phyloP scores from a whole-genome alignment of 2,888 invertebrate genomes.

The Drosophila leonis region DNA sequence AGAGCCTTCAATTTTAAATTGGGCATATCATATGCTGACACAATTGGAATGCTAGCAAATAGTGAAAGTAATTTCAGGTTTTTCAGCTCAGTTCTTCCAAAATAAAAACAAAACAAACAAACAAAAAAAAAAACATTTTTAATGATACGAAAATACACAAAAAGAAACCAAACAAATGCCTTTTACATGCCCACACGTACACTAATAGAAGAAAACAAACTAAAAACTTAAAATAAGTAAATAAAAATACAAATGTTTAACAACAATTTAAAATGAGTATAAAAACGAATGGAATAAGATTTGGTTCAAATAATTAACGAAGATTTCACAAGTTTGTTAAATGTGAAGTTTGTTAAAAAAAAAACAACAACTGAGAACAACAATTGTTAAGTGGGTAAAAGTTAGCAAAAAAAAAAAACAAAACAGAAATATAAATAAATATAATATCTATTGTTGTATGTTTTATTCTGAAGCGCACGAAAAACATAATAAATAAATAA shows the following conservation, averaged over 20 bases:
- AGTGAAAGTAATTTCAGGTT: slow-evolving; percentile 65
- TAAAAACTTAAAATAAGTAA: slow-evolving; percentile 32
- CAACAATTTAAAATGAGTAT: too few relatives aligned
- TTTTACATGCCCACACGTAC: slow-evolving; percentile 82
- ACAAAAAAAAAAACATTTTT: slow-evolving; percentile 28
- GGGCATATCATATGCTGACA: slow-evolving; percentile 55
- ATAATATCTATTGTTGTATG: slow-evolving; percentile 73
- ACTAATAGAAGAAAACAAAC: slow-evolving; percentile 47
- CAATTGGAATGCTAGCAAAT: slow-evolving; percentile 47
- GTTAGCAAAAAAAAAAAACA: slow-evolving; percentile 26
- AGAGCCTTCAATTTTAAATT: slow-evolving; percentile 49
- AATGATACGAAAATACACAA: slow-evolving; percentile 44
- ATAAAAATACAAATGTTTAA: slow-evolving; percentile 43
- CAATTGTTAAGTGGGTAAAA: slow-evolving; percentile 57
- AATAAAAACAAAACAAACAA: slow-evolving; percentile 24
- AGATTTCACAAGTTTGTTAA: slow-evolving; percentile 54
- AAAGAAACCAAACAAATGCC: slow-evolving; percentile 80
- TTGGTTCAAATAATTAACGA: slow-evolving; percentile 29
- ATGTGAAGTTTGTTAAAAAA: slow-evolving; percentile 63
- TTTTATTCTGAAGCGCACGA: slow-evolving; percentile 75
- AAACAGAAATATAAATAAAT: slow-evolving; percentile 25
- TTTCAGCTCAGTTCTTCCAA: slow-evolving; percentile 74
- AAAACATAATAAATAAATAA: slow-evolving; percentile 35
- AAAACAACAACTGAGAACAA: slow-evolving; percentile 20
- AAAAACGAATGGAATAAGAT: slow-evolving; percentile 26